Evolutionary conservation across 2,797 vertebrate genomes (phyloP), one percentile per base, ranked within the genome.

Genomic region (Malurus leucopterus): DNA sequence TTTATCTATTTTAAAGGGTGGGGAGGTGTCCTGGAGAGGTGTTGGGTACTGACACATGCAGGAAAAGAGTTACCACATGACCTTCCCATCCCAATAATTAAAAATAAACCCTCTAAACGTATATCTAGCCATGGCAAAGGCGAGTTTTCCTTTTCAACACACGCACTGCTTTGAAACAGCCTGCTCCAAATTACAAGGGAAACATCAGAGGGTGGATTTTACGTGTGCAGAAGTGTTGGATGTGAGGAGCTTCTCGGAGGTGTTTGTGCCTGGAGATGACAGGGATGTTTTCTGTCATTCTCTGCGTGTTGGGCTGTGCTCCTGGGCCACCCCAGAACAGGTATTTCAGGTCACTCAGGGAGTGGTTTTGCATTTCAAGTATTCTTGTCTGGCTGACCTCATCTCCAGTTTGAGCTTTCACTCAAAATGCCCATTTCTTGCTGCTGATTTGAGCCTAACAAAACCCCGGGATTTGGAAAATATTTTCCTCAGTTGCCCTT

Each of bases 111-210:
- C 22, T n/a, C 11, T 38, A 32, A 32, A 29, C 12, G 22, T 13
- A 4, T 20, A 26, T 24, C 69, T 30, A 69, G 20, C 38, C 55
- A 17, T 12, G 29, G 29, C 44, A 44, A 63, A 57, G 19, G 17
- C 6, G 70, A 57, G 4, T 50, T 74, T 68, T 68, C 41, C 36
- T 61, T 96, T 95, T 73, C 84, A 96, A 94, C 96, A 82, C 72
- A 67, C 49, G 86, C 93, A 90, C 86, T 95, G 91, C 82, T 97
- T 96, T 86, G 91, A 95, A 92, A 94, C 91, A 86, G 92, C 89
- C 27, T 95, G 92, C 51, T 78, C 17, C 64, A 34, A 93, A 70
- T 84, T 93, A 94, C 69, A 96, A 86, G 84, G 90, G 75, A 34
- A 44, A 49, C 71, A 58, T 76, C 91, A 84, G 72, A 93, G 82